These are phyloP conservation scores for Daubentonia madagascariensis DNA, from an alignment of 2,113 vertebrate genomes.

Conservation along the genomic window DNA sequence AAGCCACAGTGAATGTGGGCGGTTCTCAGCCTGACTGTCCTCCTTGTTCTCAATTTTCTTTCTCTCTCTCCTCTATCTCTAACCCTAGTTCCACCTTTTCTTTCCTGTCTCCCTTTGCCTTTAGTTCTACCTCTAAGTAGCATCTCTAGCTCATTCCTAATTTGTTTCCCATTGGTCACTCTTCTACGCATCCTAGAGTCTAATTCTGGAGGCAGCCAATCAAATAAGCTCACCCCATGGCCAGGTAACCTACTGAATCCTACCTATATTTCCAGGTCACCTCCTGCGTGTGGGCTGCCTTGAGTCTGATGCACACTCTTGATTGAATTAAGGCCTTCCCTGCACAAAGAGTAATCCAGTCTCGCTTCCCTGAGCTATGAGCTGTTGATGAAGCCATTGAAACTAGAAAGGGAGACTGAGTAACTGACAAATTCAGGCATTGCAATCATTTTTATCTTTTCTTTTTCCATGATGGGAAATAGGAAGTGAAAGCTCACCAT, in stretches of 20 bases:
- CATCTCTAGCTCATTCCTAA: neutral
- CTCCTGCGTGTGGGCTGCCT: neutral
- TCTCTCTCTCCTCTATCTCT: neutral
- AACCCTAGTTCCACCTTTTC: neutral
- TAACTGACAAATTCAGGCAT: neutral
- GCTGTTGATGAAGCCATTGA: neutral
- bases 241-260: neutral
- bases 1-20: neutral
- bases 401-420: neutral
- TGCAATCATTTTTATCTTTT: neutral
- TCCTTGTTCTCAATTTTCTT: neutral
- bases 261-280: neutral
- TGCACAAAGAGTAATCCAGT: neutral
- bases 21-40: neutral
- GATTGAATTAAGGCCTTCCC: neutral
- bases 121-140: neutral
- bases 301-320: neutral
- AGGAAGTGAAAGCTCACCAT: neutral
- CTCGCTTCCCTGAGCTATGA: neutral
- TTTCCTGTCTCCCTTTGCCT: neutral
- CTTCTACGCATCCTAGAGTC: neutral
- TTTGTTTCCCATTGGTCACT: neutral
- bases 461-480: neutral
- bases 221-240: neutral
- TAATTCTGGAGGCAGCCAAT: neutral